Evolutionary conservation across 2,888 invertebrate species (phyloP).

Genomic region (Troides helena): DNA sequence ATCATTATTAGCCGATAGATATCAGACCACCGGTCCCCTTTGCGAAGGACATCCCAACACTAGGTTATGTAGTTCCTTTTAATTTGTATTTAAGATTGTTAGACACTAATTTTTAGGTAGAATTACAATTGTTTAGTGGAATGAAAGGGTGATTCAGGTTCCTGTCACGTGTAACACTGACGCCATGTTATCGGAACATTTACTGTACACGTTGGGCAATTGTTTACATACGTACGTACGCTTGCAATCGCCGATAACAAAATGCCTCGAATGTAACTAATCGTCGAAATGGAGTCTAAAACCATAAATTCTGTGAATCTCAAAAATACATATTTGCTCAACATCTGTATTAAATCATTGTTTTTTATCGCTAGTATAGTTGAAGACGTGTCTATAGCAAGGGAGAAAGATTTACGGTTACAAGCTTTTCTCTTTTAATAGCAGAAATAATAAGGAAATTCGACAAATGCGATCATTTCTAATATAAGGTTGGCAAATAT

Average conservation of each 20-base stretch:
- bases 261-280: conserved; percentile 18
- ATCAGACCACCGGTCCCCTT: too few relatives aligned
- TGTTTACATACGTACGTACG: conserved; percentile 13
- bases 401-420: background rate
- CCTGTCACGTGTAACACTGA: conserved; percentile 4
- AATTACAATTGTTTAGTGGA: background rate
- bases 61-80: too few relatives aligned
- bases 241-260: conserved; percentile 7
- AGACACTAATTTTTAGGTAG: background rate
- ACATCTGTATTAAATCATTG: background rate
- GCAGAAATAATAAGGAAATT: too few relatives aligned
- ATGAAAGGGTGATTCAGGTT: conserved; percentile 9
- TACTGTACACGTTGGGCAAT: conserved; percentile 12
- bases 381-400: background rate
- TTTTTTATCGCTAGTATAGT: background rate
- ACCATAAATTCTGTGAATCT: background rate
- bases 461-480: too few relatives aligned
- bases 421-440: too few relatives aligned
- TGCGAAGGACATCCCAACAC: too few relatives aligned
- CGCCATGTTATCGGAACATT: conserved; percentile 13
- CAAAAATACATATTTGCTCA: background rate
- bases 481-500: too few relatives aligned
- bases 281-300: conserved; percentile 9
- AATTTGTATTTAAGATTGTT: too few relatives aligned
- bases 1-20: too few relatives aligned